A percentile compares a stretch with the other conserved stretches of the same genome.
These are phyloP conservation scores for Lordiphosa mommai DNA, from an alignment of 1,140 invertebrate species.

Conservation along the genomic window DNA sequence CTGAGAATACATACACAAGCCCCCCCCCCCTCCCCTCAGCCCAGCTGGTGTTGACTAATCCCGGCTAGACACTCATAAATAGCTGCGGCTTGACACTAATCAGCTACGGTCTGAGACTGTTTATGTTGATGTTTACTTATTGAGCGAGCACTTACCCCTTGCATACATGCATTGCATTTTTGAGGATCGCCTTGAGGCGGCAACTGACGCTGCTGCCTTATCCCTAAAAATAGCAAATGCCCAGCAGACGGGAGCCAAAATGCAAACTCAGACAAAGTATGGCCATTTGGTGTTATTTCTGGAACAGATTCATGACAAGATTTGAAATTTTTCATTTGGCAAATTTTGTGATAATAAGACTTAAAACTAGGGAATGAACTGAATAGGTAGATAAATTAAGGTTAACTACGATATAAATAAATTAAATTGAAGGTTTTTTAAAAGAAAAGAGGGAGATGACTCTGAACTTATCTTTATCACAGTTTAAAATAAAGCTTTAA, in stretches of 20 bases:
- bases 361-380: too few species aligned
- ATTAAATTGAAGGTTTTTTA: too few species aligned
- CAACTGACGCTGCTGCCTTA: background rate
- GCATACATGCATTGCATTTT: background rate
- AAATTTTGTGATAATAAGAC: too few species aligned
- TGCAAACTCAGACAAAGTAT: slow-evolving; percentile 1
- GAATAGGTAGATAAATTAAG: too few species aligned
- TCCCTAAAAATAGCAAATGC: slow-evolving; percentile 2
- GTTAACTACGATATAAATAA: too few species aligned
- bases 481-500: too few species aligned
- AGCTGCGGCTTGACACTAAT: slow-evolving; percentile 42
- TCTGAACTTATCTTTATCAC: too few species aligned
- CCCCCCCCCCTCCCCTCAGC: too few species aligned
- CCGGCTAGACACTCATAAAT: slow-evolving; percentile 39
- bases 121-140: slow-evolving; percentile 10
- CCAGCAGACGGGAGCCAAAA: background rate
- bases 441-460: too few species aligned
- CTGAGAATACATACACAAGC: slow-evolving; percentile 20
- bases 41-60: slow-evolving; percentile 26
- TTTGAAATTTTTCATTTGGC: slow-evolving; percentile 5
- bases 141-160: slow-evolving; percentile 17
- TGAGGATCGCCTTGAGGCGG: background rate
- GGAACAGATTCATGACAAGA: background rate
- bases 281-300: slow-evolving; percentile 1
- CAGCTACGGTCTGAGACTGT: slow-evolving; percentile 17